These are phyloP conservation scores for Spodoptera frugiperda DNA, from an alignment of 1,140 invertebrate species.

Conservation along the genomic window DNA sequence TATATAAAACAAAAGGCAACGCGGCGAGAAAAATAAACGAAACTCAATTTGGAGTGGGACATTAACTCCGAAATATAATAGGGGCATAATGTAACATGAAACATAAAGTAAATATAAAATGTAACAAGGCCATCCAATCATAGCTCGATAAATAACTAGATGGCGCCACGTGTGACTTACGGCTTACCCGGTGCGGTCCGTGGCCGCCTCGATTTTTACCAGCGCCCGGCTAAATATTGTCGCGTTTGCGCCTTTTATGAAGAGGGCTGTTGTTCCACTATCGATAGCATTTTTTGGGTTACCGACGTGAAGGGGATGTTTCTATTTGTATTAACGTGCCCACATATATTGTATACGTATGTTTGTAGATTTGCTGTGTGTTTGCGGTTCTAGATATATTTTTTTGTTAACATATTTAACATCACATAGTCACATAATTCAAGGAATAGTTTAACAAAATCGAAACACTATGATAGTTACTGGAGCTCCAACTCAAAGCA, in stretches of 20 bases:
- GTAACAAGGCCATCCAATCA: conserved; percentile 38
- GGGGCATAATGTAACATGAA: conserved; percentile 27
- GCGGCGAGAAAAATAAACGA: conserved; percentile 25
- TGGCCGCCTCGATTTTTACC: conserved; percentile 1
- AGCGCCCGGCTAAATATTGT: not conserved
- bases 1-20: conserved; percentile 8
- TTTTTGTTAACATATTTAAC: too few species aligned
- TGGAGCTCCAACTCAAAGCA: too few species aligned
- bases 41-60: conserved; percentile 30
- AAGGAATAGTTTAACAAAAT: too few species aligned
- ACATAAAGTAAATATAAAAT: conserved; percentile 39
- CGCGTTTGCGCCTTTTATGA: conserved; percentile 23
- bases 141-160: conserved; percentile 36
- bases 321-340: not conserved
- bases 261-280: conserved; percentile 6
- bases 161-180: conserved; percentile 31
- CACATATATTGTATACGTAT: not conserved
- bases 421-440: too few species aligned
- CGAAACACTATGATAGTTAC: too few species aligned
- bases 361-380: not conserved
- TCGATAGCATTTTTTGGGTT: conserved; percentile 21
- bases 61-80: conserved; percentile 39
- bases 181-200: conserved; percentile 6
- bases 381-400: too few species aligned
- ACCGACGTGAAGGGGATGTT: not conserved